Base-by-base conservation (phyloP, 2,113 vertebrate genomes). In the Collichthys lucidus region DNA sequence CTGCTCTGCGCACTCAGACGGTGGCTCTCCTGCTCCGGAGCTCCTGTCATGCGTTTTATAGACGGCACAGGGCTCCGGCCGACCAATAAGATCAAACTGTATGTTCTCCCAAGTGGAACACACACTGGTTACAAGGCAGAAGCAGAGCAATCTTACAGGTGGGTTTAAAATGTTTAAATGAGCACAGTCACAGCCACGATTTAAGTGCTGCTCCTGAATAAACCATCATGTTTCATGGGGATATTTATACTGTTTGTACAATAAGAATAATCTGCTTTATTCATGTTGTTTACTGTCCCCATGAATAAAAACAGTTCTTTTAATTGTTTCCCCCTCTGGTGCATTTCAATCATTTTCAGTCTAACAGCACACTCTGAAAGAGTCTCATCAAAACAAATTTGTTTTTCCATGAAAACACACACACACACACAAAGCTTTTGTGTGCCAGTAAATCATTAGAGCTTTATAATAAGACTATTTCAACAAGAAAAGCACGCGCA, bases 21-120 rank as follows among this genome's bases (percentile, higher is more conserved):
- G 35, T 8, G 35, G 7, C 52, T 92, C 84, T 91, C 85, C 1
- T 40, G 75, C 77, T 72, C 79, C 83, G 22, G 22, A 80, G 77
- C 76, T 5, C 42, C 57, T 15, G 82, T 42, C 35, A 29, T 20
- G 80, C 56, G 72, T 46, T 94, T 92, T 94, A 92, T 93, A 90
- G 19, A 12, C 80, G 29, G 59, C 79, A 17, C 82, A 26, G 46
- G 68, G 78, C 81, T 61, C 79, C 71, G 26, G 74, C 90, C 79
- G 90, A 87, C 93, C 93, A 94, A 94, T 93, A 29, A 89, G 89
- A 91, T 89, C 79, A 71, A 80, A 71, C 82, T 53, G 31, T 60
- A 77, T 11, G 22, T 40, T 46, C 10, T 67, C 59, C 49, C 85
- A 56, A 85, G 22, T 16, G 44, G 56, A 77, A 53, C 42, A 42